phyloP scores from a whole-genome alignment of 1,140 invertebrate species.

The Armadillidium nasatum region DNA sequence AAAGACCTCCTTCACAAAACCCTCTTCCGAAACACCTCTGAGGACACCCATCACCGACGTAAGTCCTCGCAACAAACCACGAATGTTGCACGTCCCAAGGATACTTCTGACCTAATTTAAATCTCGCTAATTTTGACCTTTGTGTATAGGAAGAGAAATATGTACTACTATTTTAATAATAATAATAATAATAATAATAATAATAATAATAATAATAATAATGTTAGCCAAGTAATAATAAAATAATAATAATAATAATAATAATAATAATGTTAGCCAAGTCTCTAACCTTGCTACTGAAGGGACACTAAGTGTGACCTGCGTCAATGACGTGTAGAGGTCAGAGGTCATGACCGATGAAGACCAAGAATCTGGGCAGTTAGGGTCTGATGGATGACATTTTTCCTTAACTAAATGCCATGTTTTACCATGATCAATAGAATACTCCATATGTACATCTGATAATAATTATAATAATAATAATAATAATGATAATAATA shows the following conservation, averaged over 20 bases:
- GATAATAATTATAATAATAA: background rate
- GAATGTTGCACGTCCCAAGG: constrained; percentile 38
- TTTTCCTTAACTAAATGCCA: constrained; percentile 29
- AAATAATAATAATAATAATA: too few species aligned
- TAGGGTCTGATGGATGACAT: constrained; percentile 35
- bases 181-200: too few species aligned
- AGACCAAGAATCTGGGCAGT: constrained; percentile 37
- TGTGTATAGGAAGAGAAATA: background rate
- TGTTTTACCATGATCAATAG: constrained; percentile 37
- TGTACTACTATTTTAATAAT: too few species aligned
- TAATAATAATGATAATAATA: constrained; percentile 10
- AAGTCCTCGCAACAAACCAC: constrained; percentile 46
- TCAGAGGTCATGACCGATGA: constrained; percentile 32
- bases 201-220: too few species aligned
- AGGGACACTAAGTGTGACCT: constrained; percentile 26
- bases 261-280: background rate
- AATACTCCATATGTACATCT: constrained; percentile 42
- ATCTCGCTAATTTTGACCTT: constrained; percentile 36
- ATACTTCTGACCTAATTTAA: constrained; percentile 43
- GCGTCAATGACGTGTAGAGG: constrained; percentile 19
- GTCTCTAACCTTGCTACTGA: constrained; percentile 21
- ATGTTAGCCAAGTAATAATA: too few species aligned
- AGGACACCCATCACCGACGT: constrained; percentile 46
- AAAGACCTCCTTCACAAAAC: constrained; percentile 43
- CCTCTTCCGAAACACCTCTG: constrained; percentile 45